Percentiles rank a stretch among this genome's conserved stretches.
These are phyloP conservation scores for Osmerus mordax DNA, from an alignment of 2,113 vertebrate species.

Conservation along the genomic window DNA sequence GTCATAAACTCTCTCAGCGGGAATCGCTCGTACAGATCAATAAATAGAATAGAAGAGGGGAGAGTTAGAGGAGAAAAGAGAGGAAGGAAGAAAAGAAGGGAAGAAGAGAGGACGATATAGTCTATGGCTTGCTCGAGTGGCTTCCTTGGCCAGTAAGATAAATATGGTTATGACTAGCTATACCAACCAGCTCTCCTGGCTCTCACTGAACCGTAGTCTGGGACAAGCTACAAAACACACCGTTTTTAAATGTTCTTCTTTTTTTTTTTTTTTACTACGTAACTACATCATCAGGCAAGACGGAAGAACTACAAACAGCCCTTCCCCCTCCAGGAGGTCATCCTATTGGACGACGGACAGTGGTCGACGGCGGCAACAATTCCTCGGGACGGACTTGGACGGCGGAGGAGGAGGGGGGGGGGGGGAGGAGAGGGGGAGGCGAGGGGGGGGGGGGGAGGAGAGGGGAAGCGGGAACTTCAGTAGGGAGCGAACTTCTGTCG, in stretches of 20 bases:
- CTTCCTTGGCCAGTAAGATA: constrained; percentile 21
- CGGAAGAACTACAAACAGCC: neutral
- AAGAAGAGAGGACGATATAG: constrained; percentile 29
- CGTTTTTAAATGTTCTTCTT: constrained; percentile 10
- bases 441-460: constrained; percentile 5
- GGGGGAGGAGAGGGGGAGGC: constrained; percentile 38
- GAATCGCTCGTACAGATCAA: constrained; percentile 62
- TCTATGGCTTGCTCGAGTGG: constrained; percentile 50
- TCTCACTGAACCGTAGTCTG: constrained; percentile 25
- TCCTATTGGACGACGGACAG: no score
- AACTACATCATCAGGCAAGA: constrained; percentile 38
- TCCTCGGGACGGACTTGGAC: neutral
- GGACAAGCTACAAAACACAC: constrained; percentile 43
- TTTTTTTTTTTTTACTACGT: constrained; percentile 29
- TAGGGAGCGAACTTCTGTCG: constrained; percentile 95
- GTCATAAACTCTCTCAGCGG: constrained; percentile 63
- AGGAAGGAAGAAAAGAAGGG: constrained; percentile 17
- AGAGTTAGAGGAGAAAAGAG: neutral
- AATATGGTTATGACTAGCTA: constrained; percentile 37
- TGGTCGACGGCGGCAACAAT: no score
- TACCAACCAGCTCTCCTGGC: constrained; percentile 26
- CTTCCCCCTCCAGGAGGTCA: neutral
- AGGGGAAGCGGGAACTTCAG: constrained; percentile 60
- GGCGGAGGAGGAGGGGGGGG: neutral
- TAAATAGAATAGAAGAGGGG: constrained; percentile 64